Conservation (phyloP, 2,113 vertebrate genomes). For the Gavialis gangeticus region DNA sequence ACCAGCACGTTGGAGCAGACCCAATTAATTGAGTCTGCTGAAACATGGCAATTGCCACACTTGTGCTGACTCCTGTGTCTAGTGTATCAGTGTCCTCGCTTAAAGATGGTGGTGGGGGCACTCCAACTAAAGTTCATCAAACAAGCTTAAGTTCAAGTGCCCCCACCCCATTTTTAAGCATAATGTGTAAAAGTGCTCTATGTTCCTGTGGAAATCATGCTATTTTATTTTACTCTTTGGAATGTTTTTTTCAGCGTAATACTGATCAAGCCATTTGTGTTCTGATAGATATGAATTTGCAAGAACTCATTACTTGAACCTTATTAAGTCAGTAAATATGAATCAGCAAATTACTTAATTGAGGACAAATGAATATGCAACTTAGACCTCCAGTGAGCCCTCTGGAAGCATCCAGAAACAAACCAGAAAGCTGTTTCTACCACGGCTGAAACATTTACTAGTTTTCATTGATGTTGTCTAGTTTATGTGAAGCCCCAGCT, state of each 20-base stretch:
- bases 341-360: neutral
- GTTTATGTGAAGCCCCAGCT: neutral
- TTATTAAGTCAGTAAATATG: neutral
- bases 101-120: no score
- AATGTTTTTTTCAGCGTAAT: neutral
- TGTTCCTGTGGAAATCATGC: no score
- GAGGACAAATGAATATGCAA: neutral
- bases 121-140: no score
- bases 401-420: neutral
- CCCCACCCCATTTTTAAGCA: no score
- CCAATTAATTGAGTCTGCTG: no score
- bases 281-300: neutral
- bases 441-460: neutral
- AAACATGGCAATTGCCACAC: no score
- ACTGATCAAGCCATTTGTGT: neutral
- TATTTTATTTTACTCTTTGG: neutral
- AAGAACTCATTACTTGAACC: fast-evolving
- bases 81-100: no score
- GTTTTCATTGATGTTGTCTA: neutral
- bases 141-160: no score
- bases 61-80: no score
- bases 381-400: fast-evolving
- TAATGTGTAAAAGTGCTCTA: no score
- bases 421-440: neutral
- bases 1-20: no score